These are phyloP conservation scores for Chrysomallon squamiferum DNA, from an alignment of 1,140 invertebrate species.

Conservation along the genomic window DNA sequence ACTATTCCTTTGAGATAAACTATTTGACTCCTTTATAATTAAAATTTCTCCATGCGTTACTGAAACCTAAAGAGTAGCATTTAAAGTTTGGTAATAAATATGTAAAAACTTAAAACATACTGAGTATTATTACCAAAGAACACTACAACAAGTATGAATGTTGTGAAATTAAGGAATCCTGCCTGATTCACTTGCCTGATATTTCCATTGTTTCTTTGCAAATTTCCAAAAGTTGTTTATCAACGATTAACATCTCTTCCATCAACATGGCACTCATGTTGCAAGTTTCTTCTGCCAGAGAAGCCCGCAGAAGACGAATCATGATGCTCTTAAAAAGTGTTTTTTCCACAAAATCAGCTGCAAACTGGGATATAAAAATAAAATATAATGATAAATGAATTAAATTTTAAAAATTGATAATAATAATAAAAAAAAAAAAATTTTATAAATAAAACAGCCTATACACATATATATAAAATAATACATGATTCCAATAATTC, in stretches of 20 bases:
- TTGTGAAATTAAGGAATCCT: no score
- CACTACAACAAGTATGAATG: no score
- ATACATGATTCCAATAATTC: no score
- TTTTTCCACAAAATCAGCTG: conserved; percentile 82
- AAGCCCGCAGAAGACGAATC: conserved; percentile 46
- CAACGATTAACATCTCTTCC: conserved; percentile 83
- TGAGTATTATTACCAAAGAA: no score
- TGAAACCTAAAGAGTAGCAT: no score
- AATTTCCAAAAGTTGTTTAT: conserved; percentile 69
- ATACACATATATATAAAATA: conserved; percentile 20
- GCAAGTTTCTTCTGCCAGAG: conserved; percentile 73
- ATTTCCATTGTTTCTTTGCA: conserved; percentile 69
- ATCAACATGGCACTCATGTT: conserved; percentile 82
- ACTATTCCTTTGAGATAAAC: no score
- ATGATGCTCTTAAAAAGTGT: conserved; percentile 64
- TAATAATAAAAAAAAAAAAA: conserved; percentile 5
- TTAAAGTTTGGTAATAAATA: no score
- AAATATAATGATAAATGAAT: no score
- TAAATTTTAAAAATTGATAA: conserved; percentile 14
- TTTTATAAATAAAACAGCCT: conserved; percentile 2
- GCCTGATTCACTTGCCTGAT: conserved; percentile 72
- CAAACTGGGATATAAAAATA: conserved; percentile 71
- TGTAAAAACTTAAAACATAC: no score
- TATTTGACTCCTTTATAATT: no score
- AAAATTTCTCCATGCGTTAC: no score